Conservation (phyloP, 1,140 invertebrate genomes). For the Drosophila tani region DNA sequence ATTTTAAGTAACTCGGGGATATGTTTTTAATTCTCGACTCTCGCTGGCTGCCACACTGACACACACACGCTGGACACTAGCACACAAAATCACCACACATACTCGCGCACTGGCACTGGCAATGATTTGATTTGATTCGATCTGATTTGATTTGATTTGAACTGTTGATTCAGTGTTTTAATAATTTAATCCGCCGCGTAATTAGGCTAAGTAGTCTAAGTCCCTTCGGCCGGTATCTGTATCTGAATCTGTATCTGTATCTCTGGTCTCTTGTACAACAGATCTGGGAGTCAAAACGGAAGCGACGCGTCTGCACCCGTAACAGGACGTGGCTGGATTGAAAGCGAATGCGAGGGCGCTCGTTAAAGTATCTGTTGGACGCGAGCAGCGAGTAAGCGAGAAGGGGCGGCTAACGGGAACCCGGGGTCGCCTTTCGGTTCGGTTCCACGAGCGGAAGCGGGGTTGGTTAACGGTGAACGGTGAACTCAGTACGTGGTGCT, state of each 20-base stretch:
- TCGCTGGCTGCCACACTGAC: slow-evolving; percentile 51
- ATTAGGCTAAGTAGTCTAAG: slow-evolving; percentile 80
- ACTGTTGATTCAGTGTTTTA: slow-evolving; percentile 72
- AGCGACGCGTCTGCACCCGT: slow-evolving; percentile 83
- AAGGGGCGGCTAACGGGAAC: slow-evolving; percentile 39
- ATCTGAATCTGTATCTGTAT: slow-evolving; percentile 30
- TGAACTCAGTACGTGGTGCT: slow-evolving; percentile 40
- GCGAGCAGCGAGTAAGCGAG: slow-evolving; percentile 30
- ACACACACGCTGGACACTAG: slow-evolving; percentile 20
- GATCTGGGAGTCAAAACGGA: slow-evolving; percentile 61
- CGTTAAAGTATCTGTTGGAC: slow-evolving; percentile 81
- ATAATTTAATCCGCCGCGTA: slow-evolving; percentile 84
- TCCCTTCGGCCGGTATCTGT: slow-evolving; percentile 45
- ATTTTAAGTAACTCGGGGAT: slow-evolving; percentile 83
- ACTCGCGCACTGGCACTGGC: slow-evolving; percentile 32
- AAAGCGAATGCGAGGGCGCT: slow-evolving; percentile 79
- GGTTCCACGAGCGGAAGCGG: neutral
- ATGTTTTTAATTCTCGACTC: slow-evolving; percentile 78
- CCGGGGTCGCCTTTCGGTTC: slow-evolving; percentile 5
- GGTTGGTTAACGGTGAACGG: slow-evolving; percentile 53
- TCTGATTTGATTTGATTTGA: slow-evolving; percentile 29
- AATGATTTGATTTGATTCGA: slow-evolving; percentile 26
- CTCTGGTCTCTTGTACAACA: slow-evolving; percentile 19
- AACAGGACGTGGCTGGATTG: slow-evolving; percentile 84
- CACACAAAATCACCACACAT: slow-evolving; percentile 21